Base-by-base conservation (phyloP, 2,888 invertebrate species). In the Phrixothrix hirtus region DNA sequence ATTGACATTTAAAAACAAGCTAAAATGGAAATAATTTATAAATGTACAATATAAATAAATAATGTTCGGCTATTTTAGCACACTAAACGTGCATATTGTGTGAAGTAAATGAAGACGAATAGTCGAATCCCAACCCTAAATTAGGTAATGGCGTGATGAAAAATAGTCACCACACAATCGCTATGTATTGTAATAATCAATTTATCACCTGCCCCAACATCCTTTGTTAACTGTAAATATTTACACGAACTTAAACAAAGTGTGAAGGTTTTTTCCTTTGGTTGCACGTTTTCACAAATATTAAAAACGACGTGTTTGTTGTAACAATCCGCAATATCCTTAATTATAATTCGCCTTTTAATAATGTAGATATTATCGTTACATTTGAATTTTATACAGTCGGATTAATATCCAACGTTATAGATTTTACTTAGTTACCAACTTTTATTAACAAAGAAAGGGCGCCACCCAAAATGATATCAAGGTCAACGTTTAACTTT, bases 131-230 rank as follows among this genome's bases (percentile, higher is more conserved):
- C 44, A 50, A 26, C 55, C 55, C 37, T 21, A 55, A 55, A 55
- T 55, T 55, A 44, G 31, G 34, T 45, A 45, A 45, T 55, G 39
- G 55, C 55, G 39, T 55, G 55, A 44, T 43, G 54, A 48, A 47
- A 50, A 47, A 30, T 32, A 32, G 26, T 14, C 15, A 30, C 32
- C n/a, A 32, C 16, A 10, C 36, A 27, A 47, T 34, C 38, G 27
- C 26, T 31, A 11, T 10, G 25, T 17, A 36, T 43, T 44, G 41
- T 35, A 34, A 42, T 48, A 48, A 48, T 41, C 48, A 42, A 48
- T 48, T 42, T 48, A 48, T 48, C 48, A 48, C 43, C 32, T 43
- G 10, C 43, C 15, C 27, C 30, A 38, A 41, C 14, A 31, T 41
- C 31, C 41, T 30, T 31, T 31, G 41, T 41, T 41, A 31, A 21